phyloP scores from a whole-genome alignment of 2,797 vertebrate genomes.

The Todus mexicanus region DNA sequence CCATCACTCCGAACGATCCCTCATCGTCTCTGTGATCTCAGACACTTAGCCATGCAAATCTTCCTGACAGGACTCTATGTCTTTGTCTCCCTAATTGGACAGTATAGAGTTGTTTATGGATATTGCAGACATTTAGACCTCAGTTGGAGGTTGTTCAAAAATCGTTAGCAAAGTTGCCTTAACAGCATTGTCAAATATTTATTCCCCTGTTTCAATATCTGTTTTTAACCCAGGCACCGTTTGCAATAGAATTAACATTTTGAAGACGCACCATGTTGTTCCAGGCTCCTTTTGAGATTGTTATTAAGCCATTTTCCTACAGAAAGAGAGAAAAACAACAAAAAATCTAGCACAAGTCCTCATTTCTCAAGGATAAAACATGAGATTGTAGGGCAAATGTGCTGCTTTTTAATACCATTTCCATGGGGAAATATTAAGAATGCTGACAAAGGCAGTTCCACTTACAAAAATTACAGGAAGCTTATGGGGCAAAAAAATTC shows the following conservation, averaged over 20 bases:
- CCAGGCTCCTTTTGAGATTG: background rate
- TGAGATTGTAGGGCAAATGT: background rate
- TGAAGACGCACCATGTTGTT: background rate
- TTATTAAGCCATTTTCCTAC: slow-evolving; percentile 23
- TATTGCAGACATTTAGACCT: slow-evolving; percentile 96
- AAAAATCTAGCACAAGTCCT: background rate
- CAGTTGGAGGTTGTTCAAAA: slow-evolving; percentile 95
- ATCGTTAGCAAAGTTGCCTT: slow-evolving; percentile 94
- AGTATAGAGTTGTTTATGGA: slow-evolving; percentile 99
- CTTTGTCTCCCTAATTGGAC: slow-evolving; percentile 99
- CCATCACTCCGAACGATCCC: slow-evolving; percentile 84
- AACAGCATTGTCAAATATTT: slow-evolving; percentile 88
- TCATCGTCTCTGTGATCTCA: slow-evolving; percentile 92
- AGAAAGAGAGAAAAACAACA: background rate
- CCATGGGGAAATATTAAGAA: background rate
- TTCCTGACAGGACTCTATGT: slow-evolving; percentile 94
- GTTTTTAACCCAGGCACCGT: slow-evolving; percentile 52
- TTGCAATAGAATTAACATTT: slow-evolving; percentile 36
- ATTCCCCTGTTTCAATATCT: slow-evolving; percentile 64
- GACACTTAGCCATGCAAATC: slow-evolving; percentile 98
- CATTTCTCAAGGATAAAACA: slow-evolving; percentile 32
- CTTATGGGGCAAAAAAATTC: slow-evolving; percentile 42
- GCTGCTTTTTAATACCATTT: slow-evolving; percentile 20
- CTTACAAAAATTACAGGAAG: slow-evolving; percentile 46
- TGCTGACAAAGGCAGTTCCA: slow-evolving; percentile 17